Evolutionary conservation across 37 sponge, comb jelly and placozoan species (phyloP).

Genomic region (Spongilla lacustris): DNA sequence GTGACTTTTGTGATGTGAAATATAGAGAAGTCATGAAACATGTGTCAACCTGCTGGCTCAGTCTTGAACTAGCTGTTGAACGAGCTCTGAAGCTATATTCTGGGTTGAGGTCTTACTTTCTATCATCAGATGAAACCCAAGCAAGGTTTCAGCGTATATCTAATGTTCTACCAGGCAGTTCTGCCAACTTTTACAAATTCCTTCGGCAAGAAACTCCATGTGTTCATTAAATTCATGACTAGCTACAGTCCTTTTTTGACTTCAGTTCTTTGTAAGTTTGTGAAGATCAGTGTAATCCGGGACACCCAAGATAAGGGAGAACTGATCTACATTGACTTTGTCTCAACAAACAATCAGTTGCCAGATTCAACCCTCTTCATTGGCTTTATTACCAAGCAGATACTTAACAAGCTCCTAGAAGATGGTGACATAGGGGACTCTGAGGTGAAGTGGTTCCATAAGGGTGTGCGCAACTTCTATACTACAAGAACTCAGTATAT

Average conservation of each 20-base stretch:
- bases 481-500: conserved; percentile 15
- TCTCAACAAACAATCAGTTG: conserved; percentile 20
- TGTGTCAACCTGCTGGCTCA: conserved; percentile 61
- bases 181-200: not conserved
- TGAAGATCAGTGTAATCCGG: conserved; percentile 5
- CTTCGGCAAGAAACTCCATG: too few relatives aligned
- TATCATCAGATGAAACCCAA: conserved; percentile 20
- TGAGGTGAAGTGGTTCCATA: conserved; percentile 50
- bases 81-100: conserved; percentile 34
- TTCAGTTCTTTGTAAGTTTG: conserved; percentile 28
- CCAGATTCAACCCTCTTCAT: conserved; percentile 9
- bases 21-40: conserved; percentile 64
- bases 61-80: conserved; percentile 31
- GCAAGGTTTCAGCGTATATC: conserved; percentile 34
- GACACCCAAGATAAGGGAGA: not conserved
- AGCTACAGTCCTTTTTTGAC: conserved; percentile 15
- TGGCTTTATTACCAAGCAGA: conserved; percentile 35
- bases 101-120: conserved; percentile 49
- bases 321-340: conserved; percentile 9
- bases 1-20: conserved; percentile 48
- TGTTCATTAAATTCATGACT: conserved; percentile 28
- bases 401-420: conserved; percentile 9
- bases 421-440: conserved; percentile 26
- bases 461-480: conserved; percentile 47
- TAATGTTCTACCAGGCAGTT: conserved; percentile 45